These are phyloP conservation scores for Pinctada fucata DNA, from an alignment of 2,888 invertebrate species.

Conservation along the genomic window DNA sequence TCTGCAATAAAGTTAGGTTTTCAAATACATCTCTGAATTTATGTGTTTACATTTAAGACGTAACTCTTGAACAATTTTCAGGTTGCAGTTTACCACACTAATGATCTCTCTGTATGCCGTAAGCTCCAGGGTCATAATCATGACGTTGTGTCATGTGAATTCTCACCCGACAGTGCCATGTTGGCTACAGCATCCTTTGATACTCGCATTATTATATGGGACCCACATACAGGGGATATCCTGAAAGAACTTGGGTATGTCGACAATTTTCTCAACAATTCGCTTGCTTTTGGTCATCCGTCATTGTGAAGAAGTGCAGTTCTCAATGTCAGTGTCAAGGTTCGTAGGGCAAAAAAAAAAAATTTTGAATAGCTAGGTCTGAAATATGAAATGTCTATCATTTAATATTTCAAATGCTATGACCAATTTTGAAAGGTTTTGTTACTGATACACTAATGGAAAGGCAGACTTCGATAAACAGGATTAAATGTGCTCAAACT, in stretches of 20 bases:
- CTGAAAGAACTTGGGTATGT: slow-evolving; percentile 69
- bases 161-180: slow-evolving; percentile 79
- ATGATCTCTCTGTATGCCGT: slow-evolving; percentile 54
- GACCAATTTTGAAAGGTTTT: no score
- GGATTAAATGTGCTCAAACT: no score
- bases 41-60: no score
- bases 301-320: not conserved
- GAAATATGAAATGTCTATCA: no score
- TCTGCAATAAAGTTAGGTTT: no score
- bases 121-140: slow-evolving; percentile 78
- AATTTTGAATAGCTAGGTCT: no score
- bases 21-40: no score
- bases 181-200: slow-evolving; percentile 79
- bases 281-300: not conserved
- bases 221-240: slow-evolving; percentile 76
- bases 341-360: no score
- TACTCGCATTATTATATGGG: slow-evolving; percentile 79
- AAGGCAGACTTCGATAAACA: no score
- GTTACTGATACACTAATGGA: no score
- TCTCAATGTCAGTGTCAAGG: no score
- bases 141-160: slow-evolving; percentile 78
- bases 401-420: no score
- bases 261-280: not conserved
- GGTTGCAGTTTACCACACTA: slow-evolving; percentile 78
- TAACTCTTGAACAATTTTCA: slow-evolving; percentile 51